Evolutionary conservation across 2,888 invertebrate species (phyloP), one percentile per base, ranked within the genome.

Genomic region (Therioaphis trifolii): DNA sequence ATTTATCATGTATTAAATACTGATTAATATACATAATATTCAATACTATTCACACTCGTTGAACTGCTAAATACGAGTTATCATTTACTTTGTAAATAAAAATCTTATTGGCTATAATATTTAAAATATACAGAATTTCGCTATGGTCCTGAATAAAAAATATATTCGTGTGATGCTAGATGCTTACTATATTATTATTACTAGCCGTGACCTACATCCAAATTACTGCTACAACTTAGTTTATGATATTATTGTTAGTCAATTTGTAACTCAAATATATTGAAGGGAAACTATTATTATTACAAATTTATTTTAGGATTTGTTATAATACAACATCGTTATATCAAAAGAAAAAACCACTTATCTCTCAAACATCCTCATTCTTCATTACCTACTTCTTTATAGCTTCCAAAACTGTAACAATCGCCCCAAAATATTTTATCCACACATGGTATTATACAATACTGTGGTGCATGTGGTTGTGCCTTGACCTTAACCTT

Each of bases 151-250:
- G 77, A 15, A 9, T n/a, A n/a, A 35, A 61, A 76, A 76, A 76
- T 46, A 76, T 21, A 35, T 18, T 27, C 1, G 27, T 21, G 5
- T 27, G 4, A 12, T 66, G 49, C 35, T 18, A 27, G 14, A 15
- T 66, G 29, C 35, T 52, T n/a, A n/a, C 27, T 46, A n/a, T 46
- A 24, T 35, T n/a, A 15, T 18, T 7, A 35, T 35, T 15, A 49
- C 18, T 68, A 52, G 52, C 52, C 78, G n/a, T 78, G 78, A 55
- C 68, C 68, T 55, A 78, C 68, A 68, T 78, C 24, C 40, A 18
- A 52, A 63, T 15, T 43, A 24, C 40, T 58, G 24, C 58, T 75
- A 40, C 58, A 55, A 14, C 43, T 63, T 49, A 46, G 46, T 74
- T 55, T 55, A 27, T 61, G 40, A 24, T 75, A 35, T 72, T 43